Percentiles rank a stretch among this genome's conserved stretches.
Evolutionary conservation across 2,888 invertebrate species (phyloP).

Genomic region (Drosophila affinis): DNA sequence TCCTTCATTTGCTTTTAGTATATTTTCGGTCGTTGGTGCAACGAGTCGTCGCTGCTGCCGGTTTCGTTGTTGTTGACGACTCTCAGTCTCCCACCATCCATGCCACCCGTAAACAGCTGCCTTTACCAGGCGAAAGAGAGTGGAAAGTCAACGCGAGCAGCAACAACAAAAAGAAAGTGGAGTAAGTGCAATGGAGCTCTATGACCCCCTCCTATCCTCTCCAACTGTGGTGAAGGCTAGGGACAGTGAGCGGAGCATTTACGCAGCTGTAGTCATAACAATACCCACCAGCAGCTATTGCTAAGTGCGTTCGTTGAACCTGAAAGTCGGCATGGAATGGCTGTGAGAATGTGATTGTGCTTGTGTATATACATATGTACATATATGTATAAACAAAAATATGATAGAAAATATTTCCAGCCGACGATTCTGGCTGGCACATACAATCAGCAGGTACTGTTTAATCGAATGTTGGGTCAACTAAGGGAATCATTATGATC

Average conservation of each 20-base stretch:
- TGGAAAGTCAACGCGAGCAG: slow-evolving; percentile 30
- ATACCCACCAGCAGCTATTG: slow-evolving; percentile 5
- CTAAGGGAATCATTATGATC: background rate
- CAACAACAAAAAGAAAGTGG: slow-evolving; percentile 63
- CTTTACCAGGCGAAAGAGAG: slow-evolving; percentile 30
- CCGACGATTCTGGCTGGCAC: background rate
- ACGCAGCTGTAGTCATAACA: slow-evolving; percentile 4
- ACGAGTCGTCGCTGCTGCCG: slow-evolving; percentile 64
- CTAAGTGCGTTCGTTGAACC: slow-evolving; percentile 68
- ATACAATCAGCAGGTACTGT: slow-evolving; percentile 6
- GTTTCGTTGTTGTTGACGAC: slow-evolving; percentile 2
- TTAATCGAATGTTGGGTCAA: slow-evolving; percentile 32
- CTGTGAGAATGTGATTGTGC: slow-evolving; percentile 8
- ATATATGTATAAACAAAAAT: background rate
- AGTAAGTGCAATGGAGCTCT: slow-evolving; percentile 52
- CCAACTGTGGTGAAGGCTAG: background rate
- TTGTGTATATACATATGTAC: background rate
- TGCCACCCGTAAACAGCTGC: slow-evolving; percentile 1
- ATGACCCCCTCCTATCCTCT: background rate
- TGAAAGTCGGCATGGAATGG: slow-evolving; percentile 18
- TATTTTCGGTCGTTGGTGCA: slow-evolving; percentile 66
- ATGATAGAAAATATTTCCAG: slow-evolving; percentile 9
- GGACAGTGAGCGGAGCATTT: slow-evolving; percentile 25
- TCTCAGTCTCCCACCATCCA: slow-evolving; percentile 6
- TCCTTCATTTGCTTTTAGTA: slow-evolving; percentile 70